Conservation (phyloP, 2,797 vertebrate genomes). For the Lagocephalus sceleratus region DNA sequence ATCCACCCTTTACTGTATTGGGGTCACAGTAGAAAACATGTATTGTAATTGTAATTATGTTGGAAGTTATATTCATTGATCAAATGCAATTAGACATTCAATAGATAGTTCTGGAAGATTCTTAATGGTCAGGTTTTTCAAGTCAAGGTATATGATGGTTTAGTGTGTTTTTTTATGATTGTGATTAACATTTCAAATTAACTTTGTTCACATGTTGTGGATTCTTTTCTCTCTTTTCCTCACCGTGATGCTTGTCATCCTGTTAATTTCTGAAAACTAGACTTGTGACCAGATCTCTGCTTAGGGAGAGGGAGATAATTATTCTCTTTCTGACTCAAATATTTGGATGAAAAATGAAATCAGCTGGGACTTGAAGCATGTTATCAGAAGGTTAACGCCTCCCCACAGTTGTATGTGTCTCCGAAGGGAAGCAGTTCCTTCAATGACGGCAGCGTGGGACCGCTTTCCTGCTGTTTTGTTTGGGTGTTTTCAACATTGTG, state of each 20-base stretch:
- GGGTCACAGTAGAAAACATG: too few relatives aligned
- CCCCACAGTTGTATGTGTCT: conserved; percentile 59
- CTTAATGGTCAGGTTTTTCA: too few relatives aligned
- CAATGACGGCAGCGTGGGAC: conserved; percentile 37
- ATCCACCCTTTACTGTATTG: too few relatives aligned
- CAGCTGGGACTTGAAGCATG: conserved; percentile 64
- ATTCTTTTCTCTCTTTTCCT: conserved; percentile 30
- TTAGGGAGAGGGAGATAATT: conserved; percentile 58
- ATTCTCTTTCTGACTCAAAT: conserved; percentile 68
- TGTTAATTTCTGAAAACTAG: conserved; percentile 54
- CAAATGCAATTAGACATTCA: too few relatives aligned
- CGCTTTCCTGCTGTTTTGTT: conserved; percentile 60
- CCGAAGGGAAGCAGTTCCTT: conserved; percentile 51
- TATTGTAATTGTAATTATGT: too few relatives aligned
- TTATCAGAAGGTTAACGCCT: conserved; percentile 74
- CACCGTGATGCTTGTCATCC: conserved; percentile 39
- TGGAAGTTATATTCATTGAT: too few relatives aligned
- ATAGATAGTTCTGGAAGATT: too few relatives aligned
- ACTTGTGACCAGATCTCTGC: conserved; percentile 50
- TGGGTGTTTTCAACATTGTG: conserved; percentile 55
- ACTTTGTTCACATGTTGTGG: neutral
- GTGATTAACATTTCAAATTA: too few relatives aligned
- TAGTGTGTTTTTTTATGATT: too few relatives aligned
- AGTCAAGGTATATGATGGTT: too few relatives aligned
- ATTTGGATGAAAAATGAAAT: conserved; percentile 71